phyloP scores from a whole-genome alignment of 2,888 invertebrate genomes.

The Choreutis nemorana region DNA sequence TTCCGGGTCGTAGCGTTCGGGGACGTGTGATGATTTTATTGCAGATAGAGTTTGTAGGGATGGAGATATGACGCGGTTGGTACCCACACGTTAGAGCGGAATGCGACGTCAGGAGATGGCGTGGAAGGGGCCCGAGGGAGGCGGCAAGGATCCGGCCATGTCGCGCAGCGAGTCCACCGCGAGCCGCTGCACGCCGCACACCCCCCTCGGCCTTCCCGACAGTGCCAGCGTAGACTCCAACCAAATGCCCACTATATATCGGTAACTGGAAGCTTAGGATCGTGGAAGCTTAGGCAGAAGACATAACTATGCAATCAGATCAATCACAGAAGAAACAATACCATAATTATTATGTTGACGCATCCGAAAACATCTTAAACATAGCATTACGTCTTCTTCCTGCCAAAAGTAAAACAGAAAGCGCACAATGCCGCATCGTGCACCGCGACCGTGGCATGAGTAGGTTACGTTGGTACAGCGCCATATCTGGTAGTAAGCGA shows the following conservation, averaged over 20 bases:
- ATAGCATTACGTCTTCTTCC: constrained; percentile 36
- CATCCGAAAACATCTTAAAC: neutral
- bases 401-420: constrained; percentile 36
- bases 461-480: constrained; percentile 34
- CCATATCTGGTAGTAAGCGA: too few species aligned
- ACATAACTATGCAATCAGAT: constrained; percentile 17
- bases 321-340: too few species aligned
- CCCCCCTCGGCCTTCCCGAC: constrained; percentile 66
- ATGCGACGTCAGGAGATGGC: constrained; percentile 54
- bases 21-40: constrained; percentile 42
- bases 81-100: constrained; percentile 53
- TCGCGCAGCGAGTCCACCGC: constrained; percentile 79
- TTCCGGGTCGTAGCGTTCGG: constrained; percentile 33
- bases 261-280: constrained; percentile 65
- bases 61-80: constrained; percentile 52
- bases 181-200: constrained; percentile 59
- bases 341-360: too few species aligned
- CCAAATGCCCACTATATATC: constrained; percentile 87
- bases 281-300: constrained; percentile 32
- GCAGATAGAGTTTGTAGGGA: constrained; percentile 53
- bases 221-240: constrained; percentile 88
- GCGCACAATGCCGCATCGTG: constrained; percentile 52
- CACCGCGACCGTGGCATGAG: constrained; percentile 58
- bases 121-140: constrained; percentile 38
- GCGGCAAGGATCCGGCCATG: constrained; percentile 64